Evolutionary conservation across 1,140 invertebrate species (phyloP).

Genomic region (Caenorhabditis tropicalis): DNA sequence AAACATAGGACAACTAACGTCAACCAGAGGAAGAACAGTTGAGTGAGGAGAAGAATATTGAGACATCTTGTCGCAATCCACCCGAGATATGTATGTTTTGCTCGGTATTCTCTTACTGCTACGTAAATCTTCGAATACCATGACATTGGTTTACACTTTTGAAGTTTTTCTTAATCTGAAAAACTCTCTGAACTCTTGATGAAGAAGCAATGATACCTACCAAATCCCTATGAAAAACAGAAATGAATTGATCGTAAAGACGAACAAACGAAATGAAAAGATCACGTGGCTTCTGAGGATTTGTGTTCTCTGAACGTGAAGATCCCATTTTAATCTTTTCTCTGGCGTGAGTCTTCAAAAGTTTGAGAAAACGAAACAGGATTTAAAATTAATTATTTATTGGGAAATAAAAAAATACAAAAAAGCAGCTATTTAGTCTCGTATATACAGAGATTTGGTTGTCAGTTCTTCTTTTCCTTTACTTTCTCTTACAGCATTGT

Average conservation of each 20-base stretch:
- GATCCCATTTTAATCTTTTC: no score
- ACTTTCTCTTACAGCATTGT: conserved; percentile 45
- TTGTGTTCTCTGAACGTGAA: no score
- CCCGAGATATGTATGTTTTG: conserved; percentile 45
- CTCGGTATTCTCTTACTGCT: conserved; percentile 57
- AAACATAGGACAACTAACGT: neutral
- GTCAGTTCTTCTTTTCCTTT: neutral
- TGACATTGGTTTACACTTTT: conserved; percentile 55
- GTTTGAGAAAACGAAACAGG: neutral
- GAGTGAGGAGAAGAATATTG: conserved; percentile 56
- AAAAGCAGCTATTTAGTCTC: neutral
- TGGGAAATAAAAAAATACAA: neutral
- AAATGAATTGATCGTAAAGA: neutral
- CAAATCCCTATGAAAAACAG: neutral
- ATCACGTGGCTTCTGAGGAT: neutral
- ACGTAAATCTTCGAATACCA: conserved; percentile 62
- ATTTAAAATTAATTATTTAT: conserved; percentile 27
- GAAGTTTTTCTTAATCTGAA: conserved; percentile 7
- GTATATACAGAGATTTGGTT: conserved; percentile 12
- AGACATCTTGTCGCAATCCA: conserved; percentile 57
- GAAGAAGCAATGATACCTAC: no score
- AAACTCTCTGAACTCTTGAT: no score
- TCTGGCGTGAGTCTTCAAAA: no score
- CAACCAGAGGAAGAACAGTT: conserved; percentile 44
- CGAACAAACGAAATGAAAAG: neutral